Evolutionary conservation across 92 coral and sea anemone genomes (phyloP), one percentile per base, ranked within the genome.

Genomic region (Plumapathes pennacea): DNA sequence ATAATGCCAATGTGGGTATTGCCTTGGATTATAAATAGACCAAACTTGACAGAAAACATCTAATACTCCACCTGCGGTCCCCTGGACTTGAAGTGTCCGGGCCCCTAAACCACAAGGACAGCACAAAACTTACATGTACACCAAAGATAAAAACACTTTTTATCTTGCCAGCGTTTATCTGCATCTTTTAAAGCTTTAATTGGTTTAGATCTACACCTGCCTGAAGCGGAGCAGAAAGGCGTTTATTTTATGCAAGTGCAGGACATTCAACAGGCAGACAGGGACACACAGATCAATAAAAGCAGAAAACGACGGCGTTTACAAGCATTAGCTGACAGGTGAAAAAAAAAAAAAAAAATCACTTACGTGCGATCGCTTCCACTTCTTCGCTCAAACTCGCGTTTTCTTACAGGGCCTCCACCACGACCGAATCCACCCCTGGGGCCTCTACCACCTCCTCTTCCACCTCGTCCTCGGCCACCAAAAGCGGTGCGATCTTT

Each of bases 291-390:
- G n/a, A n/a, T n/a, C n/a, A n/a, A n/a, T n/a, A n/a, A n/a, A n/a
- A n/a, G n/a, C n/a, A n/a, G n/a, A n/a, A n/a, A n/a, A n/a, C n/a
- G n/a, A n/a, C n/a, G n/a, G n/a, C n/a, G n/a, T n/a, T n/a, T n/a
- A n/a, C n/a, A 1, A 17, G 24, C 6, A 3, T 15, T 11, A 4
- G 1, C 11, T 17, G 2, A 44, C 9, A 10, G 9, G n/a, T 17
- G 30, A 2, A n/a, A 47, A n/a, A 23, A 12, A 26, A 32, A 6
- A 20, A 42, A 1, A 27, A 6, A 25, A 42, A 25, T 12, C 44
- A 83, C 97, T 91, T 84, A 92, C 96, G 98, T 47, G 65, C 88
- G 72, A 55, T 92, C 96, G 44, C 96, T 87, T 38, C 98, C 98
- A 40, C 96, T 92, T 89, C 96, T 78, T 74, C 98, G 76, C 57